These are phyloP conservation scores for Caranx ignobilis DNA, from an alignment of 2,113 vertebrate species.

Conservation along the genomic window DNA sequence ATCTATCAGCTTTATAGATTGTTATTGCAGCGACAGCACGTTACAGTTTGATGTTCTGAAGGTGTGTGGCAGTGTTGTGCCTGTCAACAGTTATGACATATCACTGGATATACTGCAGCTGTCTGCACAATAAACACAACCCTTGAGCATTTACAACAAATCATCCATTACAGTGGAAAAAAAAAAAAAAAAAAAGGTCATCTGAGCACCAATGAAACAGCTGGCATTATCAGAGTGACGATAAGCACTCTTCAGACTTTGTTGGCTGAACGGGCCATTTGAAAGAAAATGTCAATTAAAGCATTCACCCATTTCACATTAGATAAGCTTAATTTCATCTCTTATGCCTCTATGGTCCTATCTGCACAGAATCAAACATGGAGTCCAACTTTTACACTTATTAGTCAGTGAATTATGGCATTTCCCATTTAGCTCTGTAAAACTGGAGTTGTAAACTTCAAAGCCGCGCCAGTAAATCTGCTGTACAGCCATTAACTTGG, in stretches of 20 bases:
- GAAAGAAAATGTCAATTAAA: slow-evolving; percentile 40
- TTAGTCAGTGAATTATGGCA: slow-evolving; percentile 47
- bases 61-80: slow-evolving; percentile 5
- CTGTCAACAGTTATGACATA: slow-evolving; percentile 35
- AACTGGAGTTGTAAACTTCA: slow-evolving; percentile 61
- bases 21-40: slow-evolving; percentile 32
- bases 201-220: slow-evolving; percentile 40
- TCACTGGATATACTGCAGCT: slow-evolving; percentile 21
- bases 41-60: slow-evolving; percentile 24
- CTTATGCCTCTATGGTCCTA: slow-evolving; percentile 17
- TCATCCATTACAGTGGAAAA: slow-evolving; percentile 25
- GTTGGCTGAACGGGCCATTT: slow-evolving; percentile 6
- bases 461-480: slow-evolving; percentile 54
- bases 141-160: slow-evolving; percentile 37
- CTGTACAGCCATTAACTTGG: slow-evolving; percentile 43
- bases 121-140: slow-evolving; percentile 37
- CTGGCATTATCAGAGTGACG: slow-evolving; percentile 21
- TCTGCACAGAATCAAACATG: slow-evolving; percentile 47
- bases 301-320: slow-evolving; percentile 37
- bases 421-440: slow-evolving; percentile 45
- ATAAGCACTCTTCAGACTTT: slow-evolving; percentile 18
- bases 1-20: slow-evolving; percentile 34
- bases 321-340: slow-evolving; percentile 35
- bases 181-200: slow-evolving; percentile 51
- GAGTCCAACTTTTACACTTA: slow-evolving; percentile 18